These are phyloP conservation scores for Drosophila prosaltans DNA, from an alignment of 1,140 invertebrate species.

Conservation along the genomic window DNA sequence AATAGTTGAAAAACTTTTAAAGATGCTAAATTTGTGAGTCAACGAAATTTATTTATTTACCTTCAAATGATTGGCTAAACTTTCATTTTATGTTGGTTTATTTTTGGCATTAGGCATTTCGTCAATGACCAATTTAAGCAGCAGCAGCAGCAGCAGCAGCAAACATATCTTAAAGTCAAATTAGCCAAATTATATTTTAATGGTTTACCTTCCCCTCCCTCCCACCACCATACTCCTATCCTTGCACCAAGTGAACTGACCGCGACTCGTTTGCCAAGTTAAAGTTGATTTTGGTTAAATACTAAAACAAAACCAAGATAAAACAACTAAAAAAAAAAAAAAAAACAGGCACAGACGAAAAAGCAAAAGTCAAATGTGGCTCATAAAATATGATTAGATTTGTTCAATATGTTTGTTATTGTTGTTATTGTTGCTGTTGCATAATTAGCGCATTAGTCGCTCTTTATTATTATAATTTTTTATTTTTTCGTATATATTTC, in stretches of 20 bases:
- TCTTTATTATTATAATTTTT: slow-evolving; percentile 49
- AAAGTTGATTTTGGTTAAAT: slow-evolving; percentile 22
- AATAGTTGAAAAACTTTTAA: too few relatives aligned
- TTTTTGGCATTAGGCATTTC: slow-evolving; percentile 13
- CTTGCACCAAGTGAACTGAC: background rate
- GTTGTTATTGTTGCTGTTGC: slow-evolving; percentile 33
- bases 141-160: slow-evolving; percentile 12
- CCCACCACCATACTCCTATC: too few relatives aligned
- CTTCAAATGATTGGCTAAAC: slow-evolving; percentile 17
- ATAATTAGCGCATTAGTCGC: slow-evolving; percentile 50
- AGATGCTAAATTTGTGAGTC: background rate
- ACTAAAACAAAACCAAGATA: slow-evolving; percentile 18
- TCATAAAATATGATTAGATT: slow-evolving; percentile 23
- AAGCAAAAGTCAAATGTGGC: background rate
- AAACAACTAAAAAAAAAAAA: slow-evolving; percentile 9
- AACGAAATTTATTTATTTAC: slow-evolving; percentile 1
- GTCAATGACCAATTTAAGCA: slow-evolving; percentile 15
- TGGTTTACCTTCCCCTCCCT: too few relatives aligned
- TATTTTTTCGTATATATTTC: slow-evolving; percentile 15
- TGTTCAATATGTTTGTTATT: slow-evolving; percentile 14
- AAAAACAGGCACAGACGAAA: background rate
- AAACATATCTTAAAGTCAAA: slow-evolving; percentile 47
- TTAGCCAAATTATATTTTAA: slow-evolving; percentile 58
- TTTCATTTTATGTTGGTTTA: slow-evolving; percentile 13
- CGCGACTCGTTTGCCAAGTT: slow-evolving; percentile 8